phyloP scores from a whole-genome alignment of 2,888 invertebrate species.

The Anoplius nigerrimus region DNA sequence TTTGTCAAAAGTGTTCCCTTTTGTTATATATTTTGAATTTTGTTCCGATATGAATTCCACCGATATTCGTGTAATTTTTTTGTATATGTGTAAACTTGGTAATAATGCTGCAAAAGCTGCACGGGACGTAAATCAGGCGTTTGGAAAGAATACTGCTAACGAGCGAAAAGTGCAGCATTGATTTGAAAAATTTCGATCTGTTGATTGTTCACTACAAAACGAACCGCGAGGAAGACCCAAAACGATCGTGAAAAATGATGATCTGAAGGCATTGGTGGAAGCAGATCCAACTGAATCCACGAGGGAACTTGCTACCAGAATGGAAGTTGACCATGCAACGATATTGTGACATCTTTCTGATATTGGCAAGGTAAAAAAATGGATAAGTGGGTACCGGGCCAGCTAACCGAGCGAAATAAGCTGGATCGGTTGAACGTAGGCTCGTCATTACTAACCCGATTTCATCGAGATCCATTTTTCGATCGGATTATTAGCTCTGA shows the following conservation, averaged over 20 bases:
- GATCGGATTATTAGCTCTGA: constrained; percentile 21
- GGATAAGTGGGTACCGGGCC: constrained; percentile 27
- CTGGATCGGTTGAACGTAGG: no score
- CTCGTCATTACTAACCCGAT: constrained; percentile 15
- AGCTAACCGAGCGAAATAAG: constrained; percentile 19
- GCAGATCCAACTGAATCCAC: no score
- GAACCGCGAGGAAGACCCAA: constrained; percentile 11
- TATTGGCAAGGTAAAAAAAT: no score
- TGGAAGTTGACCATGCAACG: constrained; percentile 20
- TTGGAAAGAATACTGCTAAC: no score
- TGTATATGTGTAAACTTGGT: constrained; percentile 22
- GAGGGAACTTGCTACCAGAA: no score
- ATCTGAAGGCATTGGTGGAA: no score
- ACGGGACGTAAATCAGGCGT: no score
- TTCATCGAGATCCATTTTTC: constrained; percentile 20
- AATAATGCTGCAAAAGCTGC: constrained; percentile 25
- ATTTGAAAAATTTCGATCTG: no score
- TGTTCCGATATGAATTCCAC: constrained; percentile 18
- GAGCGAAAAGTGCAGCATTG: no score
- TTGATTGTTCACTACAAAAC: no score
- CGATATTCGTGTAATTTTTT: constrained; percentile 25
- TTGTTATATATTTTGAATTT: constrained; percentile 27
- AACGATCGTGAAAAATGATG: constrained; percentile 9
- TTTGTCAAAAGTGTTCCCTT: no score
- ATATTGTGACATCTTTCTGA: constrained; percentile 22